Conservation (phyloP, 2,113 vertebrate species). For the Aegypius monachus region DNA sequence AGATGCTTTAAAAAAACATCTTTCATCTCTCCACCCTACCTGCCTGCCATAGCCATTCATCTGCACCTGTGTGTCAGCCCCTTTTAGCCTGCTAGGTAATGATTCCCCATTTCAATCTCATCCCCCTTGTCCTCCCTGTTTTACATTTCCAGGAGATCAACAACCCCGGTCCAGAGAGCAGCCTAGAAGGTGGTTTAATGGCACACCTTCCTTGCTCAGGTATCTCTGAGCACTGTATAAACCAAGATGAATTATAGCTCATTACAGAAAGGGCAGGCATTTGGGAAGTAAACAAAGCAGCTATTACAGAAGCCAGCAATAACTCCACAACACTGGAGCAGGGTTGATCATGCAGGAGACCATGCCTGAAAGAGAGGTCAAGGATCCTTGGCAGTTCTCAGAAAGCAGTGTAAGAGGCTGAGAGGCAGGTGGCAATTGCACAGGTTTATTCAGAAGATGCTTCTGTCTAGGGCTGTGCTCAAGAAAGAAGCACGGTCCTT, state of each 20-base stretch:
- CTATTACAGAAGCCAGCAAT: neutral
- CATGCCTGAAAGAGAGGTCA: neutral
- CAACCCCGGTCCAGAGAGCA: neutral
- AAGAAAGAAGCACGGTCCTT: neutral
- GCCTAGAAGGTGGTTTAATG: neutral
- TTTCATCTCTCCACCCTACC: neutral
- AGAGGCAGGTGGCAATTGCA: neutral
- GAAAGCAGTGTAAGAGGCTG: neutral
- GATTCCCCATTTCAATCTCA: neutral
- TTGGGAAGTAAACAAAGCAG: conserved; percentile 34
- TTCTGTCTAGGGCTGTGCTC: neutral
- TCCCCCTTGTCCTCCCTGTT: neutral
- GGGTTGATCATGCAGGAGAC: neutral
- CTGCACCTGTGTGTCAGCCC: neutral
- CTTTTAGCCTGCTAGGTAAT: neutral
- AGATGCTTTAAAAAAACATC: conserved; percentile 34
- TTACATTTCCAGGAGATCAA: neutral
- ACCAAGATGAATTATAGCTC: conserved; percentile 24
- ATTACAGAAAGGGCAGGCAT: conserved; percentile 25
- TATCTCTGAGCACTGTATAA: neutral
- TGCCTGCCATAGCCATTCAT: neutral
- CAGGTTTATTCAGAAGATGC: neutral
- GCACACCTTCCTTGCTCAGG: neutral
- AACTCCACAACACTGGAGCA: neutral
- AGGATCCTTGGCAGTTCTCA: neutral